These are phyloP conservation scores for Peromyscus nudipes DNA, from an alignment of 2,797 vertebrate species.

Conservation along the genomic window DNA sequence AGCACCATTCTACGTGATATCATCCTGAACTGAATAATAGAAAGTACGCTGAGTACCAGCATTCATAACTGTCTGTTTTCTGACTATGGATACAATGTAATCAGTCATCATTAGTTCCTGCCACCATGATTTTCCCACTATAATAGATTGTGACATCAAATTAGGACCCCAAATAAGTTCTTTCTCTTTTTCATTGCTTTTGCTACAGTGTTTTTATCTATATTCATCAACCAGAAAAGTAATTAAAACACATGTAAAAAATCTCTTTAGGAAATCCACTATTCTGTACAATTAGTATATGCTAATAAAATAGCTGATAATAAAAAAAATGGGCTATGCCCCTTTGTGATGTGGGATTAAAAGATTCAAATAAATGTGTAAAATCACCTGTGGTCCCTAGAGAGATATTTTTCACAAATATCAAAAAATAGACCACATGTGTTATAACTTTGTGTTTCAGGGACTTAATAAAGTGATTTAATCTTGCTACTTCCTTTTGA, in stretches of 20 bases:
- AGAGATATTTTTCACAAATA: conserved; percentile 10
- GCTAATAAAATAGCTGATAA: neutral
- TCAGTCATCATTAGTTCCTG: neutral
- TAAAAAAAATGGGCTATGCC: neutral
- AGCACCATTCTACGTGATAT: neutral
- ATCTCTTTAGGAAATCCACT: neutral
- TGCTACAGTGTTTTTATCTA: no score
- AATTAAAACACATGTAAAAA: neutral
- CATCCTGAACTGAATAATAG: neutral
- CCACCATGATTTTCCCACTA: neutral
- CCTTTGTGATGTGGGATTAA: neutral
- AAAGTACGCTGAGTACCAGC: neutral
- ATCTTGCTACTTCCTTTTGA: conserved; percentile 8
- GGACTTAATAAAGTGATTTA: neutral
- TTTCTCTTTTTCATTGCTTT: neutral
- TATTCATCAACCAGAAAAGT: neutral
- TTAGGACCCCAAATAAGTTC: neutral
- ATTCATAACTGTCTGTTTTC: no score
- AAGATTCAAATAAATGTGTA: neutral
- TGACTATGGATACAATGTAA: neutral
- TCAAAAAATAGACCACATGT: neutral
- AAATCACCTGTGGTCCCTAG: neutral
- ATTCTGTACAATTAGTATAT: neutral
- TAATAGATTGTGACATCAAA: neutral
- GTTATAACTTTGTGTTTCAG: conserved; percentile 31